Evolutionary conservation across 2,888 invertebrate species (phyloP), one percentile per base, ranked within the genome.

Genomic region (Coecobrya sp.): DNA sequence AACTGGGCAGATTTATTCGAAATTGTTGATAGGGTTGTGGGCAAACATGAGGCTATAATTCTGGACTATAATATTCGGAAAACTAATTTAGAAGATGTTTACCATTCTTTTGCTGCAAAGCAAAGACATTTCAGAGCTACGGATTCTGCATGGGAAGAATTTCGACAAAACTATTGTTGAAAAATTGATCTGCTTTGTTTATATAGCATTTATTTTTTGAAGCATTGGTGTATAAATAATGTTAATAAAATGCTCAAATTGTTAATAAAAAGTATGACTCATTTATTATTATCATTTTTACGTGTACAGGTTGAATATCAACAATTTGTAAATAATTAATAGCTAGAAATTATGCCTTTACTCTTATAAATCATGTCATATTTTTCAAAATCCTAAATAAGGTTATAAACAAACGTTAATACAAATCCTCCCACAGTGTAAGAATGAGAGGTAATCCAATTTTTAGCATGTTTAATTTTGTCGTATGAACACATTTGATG

Each of bases 391-490:
- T 0, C 19, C 65, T 42, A 45, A 45, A 65, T 85, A 1, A 85
- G 45, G 16, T 93, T 92, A 55, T 93, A 93, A 16, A 93, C 19
- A 82, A 93, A 93, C 7, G 89, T 62, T 19, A 85, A 45, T n/a
- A 88, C 19, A 52, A 93, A 93, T 79, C 93, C 93, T 27, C 81
- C 89, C 11, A 93, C 89, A 0, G 92, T 81, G 81, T 92, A 86
- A 0, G 92, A 68, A 76, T 93, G 88, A 10, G 89, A 36, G 2
- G 52, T 52, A 0, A 93, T 52, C 93, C 93, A 93, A 13, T 89
- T 85, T 30, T 82, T 89, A 11, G 84, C 62, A 4, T 89, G 82
- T 62, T 19, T 27, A 1, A 93, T 13, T 36, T 73, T 79, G 22
- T 30, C 27, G 11, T 45, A 88, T 30, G 81, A 8, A 27, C 52